A percentile compares a stretch with the other conserved stretches of the same genome.
These are phyloP conservation scores for Sminthurinus aureus DNA, from an alignment of 2,888 invertebrate species.

Conservation along the genomic window DNA sequence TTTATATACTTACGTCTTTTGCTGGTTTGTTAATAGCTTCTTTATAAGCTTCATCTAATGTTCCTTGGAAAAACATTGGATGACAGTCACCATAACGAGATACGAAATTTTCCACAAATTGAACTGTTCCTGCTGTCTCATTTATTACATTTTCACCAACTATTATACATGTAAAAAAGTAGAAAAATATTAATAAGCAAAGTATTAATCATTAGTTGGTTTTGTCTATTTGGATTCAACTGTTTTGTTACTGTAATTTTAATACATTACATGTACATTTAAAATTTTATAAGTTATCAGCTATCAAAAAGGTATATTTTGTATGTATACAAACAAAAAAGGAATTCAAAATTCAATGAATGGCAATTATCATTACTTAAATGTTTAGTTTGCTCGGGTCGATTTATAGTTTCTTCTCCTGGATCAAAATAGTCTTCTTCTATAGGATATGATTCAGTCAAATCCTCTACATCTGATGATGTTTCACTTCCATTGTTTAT, in stretches of 20 bases:
- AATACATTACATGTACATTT: too few relatives aligned
- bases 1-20: constrained; percentile 74
- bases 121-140: constrained; percentile 83
- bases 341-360: not conserved
- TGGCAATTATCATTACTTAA: constrained; percentile 63
- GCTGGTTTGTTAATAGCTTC: constrained; percentile 90
- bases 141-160: constrained; percentile 85
- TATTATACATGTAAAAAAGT: not conserved
- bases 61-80: constrained; percentile 85
- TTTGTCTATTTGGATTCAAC: not conserved
- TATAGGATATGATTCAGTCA: constrained; percentile 79
- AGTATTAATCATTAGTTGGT: not conserved
- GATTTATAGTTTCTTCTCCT: constrained; percentile 21
- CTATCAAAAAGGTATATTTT: too few relatives aligned
- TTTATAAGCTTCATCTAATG: constrained; percentile 87
- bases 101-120: constrained; percentile 86
- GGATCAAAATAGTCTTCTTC: constrained; percentile 77
- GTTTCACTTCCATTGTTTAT: constrained; percentile 36
- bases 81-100: constrained; percentile 85
- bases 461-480: constrained; percentile 81
- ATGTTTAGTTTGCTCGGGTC: constrained; percentile 46
- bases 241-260: not conserved
- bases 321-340: constrained; percentile 61
- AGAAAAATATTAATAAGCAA: not conserved
- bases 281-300: not conserved